Base-by-base conservation (phyloP, 1,140 invertebrate genomes). In the Cotesia chilonis region DNA sequence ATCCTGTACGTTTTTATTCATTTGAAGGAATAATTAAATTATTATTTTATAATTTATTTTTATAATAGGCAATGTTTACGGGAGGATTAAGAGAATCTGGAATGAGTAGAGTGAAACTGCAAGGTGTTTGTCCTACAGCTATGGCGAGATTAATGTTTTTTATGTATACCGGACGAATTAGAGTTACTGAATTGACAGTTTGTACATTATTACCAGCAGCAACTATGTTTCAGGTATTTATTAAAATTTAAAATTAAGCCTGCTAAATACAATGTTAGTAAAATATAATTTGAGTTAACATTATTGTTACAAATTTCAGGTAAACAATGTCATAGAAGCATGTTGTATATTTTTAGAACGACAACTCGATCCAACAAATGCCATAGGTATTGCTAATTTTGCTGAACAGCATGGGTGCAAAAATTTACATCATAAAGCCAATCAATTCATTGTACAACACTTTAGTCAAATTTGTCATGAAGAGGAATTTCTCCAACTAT, bases 331-430 rank as follows among this genome's bases (percentile, higher is more conserved):
- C 35, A 95, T 96, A 75, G 93, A 96, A 77, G 95, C 94, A 0
- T 97, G 95, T 87, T 95, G 94, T 86, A 91, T 92, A 52, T 97
- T 96, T 86, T 87, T 97, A 52, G 95, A 96, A 87, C 90, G 93
- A 36, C 95, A 97, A 84, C 85, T 97, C 70, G 94, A 97, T 83
- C 94, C 95, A n/a, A 94, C 92, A 70, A 97, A 97, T 86, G 95
- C 95, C 20, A 96, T 97, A 70, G 95, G 96, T 59, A 97, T 97
- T 79, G 93, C 94, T 10, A 94, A 93, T 86, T 97, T 96, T 87
- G 95, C 95, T 0, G 94, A 96, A 81, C 95, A 96, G 81, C 94
- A 97, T 81, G 93, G 94, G 35, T 97, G 95, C 83, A 89, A 90
- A 20, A 92, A 94, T 52, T 88, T 98, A 51, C 92, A 93, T 81